Evolutionary conservation across 2,113 vertebrate genomes (phyloP), one percentile per base, ranked within the genome.

Genomic region (Cryptoleucopteryx plumbea): DNA sequence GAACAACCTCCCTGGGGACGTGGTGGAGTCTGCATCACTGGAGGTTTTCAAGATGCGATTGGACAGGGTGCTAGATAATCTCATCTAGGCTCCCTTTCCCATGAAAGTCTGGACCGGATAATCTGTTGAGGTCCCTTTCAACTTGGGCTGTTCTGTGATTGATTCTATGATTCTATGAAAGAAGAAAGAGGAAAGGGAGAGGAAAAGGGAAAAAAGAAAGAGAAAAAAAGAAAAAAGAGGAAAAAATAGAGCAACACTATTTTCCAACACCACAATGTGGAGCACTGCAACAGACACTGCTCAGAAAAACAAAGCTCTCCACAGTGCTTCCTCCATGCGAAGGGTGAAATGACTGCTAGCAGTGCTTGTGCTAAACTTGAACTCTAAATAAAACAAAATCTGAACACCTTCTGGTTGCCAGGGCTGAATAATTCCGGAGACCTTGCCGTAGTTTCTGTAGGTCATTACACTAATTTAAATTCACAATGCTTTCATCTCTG

Each of bases 381-480:
- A 82, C 47, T 43, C 80, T 61, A 91, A 87, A 92, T 67, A 94
- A 96, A 94, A 86, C 47, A 94, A 88, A 81, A 88, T 53, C 52
- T 79, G 52, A 81, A 82, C 43, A 93, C 61, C 27, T 93, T 91
- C 91, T 86, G 22, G 73, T 96, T 94, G 52, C 65, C 83, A 84
- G 91, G 77, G 42, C 68, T 96, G 88, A 92, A 96, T 91, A 96
- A 86, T 94, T 96, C 61, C 73, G 38, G 80, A 93, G 96, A 97
- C 94, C 96, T 95, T 96, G 88, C 77, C 0, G 6, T 52, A 82
- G 86, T 43, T 93, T 96, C 94, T 94, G 90, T 96, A 97, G 96
- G 95, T 97, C 94, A 95, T 96, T 92, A 94, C 29, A 48, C 80
- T 92, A 91, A 96, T 97, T 94, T 92, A 91, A 92, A 97, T 96